A percentile compares a stretch with the other conserved stretches of the same genome.
Evolutionary conservation across 2,888 invertebrate species (phyloP).

Genomic region (Torymus tubicola): DNA sequence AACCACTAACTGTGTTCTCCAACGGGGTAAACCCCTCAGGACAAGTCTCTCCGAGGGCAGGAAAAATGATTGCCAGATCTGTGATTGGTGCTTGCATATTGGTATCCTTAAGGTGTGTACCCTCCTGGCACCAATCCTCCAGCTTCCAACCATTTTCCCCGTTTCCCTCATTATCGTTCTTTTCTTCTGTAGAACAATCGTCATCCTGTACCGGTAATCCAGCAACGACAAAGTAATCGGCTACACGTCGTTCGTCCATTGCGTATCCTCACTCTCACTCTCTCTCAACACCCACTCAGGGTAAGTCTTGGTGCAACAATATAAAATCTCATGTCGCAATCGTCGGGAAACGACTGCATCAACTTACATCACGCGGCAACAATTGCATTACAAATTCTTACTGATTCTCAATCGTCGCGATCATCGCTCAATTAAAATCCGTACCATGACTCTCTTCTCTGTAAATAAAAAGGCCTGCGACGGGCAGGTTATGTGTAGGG

Average conservation of each 20-base stretch:
- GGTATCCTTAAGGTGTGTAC: constrained; percentile 86
- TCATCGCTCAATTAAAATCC: constrained; percentile 29
- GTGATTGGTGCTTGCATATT: constrained; percentile 95
- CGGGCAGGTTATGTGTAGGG: constrained; percentile 47
- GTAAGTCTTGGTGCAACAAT: constrained; percentile 43
- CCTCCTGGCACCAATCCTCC: constrained; percentile 77
- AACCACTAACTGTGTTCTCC: constrained; percentile 89
- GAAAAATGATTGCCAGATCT: constrained; percentile 95
- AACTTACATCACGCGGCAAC: constrained; percentile 44
- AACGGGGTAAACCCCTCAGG: constrained; percentile 87
- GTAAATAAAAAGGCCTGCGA: constrained; percentile 41
- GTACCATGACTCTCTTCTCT: constrained; percentile 39
- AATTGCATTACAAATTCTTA: constrained; percentile 23
- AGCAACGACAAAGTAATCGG: constrained; percentile 99
- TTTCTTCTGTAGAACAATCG: constrained; percentile 78
- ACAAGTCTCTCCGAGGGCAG: constrained; percentile 89
- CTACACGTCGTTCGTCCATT: constrained; percentile 93
- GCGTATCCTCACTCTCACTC: constrained; percentile 27
- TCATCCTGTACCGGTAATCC: constrained; percentile 84
- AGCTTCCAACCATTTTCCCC: constrained; percentile 83
- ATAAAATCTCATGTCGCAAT: constrained; percentile 57
- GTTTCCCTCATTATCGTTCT: constrained; percentile 86
- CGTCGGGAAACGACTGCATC: constrained; percentile 43
- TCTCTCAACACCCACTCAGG: constrained; percentile 51
- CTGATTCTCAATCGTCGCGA: not conserved